Base-by-base conservation (phyloP, 2,113 vertebrate genomes). In the Catharus bicknelli region DNA sequence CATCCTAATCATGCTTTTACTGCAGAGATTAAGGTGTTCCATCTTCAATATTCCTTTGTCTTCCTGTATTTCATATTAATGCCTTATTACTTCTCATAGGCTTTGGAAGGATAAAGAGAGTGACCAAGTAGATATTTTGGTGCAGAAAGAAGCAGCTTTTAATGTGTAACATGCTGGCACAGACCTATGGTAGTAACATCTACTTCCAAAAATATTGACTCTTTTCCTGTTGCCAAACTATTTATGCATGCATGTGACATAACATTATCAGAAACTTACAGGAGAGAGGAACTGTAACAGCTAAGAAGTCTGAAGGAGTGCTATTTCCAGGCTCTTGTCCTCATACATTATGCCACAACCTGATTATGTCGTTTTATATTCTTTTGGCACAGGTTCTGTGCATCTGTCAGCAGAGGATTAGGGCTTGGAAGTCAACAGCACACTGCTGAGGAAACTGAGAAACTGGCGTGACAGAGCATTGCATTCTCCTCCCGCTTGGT, bases 211-310 rank as follows among this genome's bases (percentile, higher is more conserved):
- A 92, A 64, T 32, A 12, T 5, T 68, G 29, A 5, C 11, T 38
- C n/a, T 88, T 67, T 59, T 85, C 43, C 25, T 45, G 3, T 50
- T 58, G 57, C 29, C 75, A 75, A 67, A 88, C 2, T 45, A 55
- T 43, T 80, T 40, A 48, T 43, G 21, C 9, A 51, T 21, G 20
- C 34, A 72, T 0, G 0, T 32, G 51, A 26, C 15, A 45, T 13
- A 63, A 63, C 9, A 1, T 75, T 72, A 47, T 68, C 11, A 47
- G 23, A 83, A 90, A 73, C 7, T 59, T 68, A 64, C 3, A 34
- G 18, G 19, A 79, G 15, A 74, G 30, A 61, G 66, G 25, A 82
- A 83, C 17, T 40, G 9, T 7, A 74, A 43, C 26, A 63, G 16
- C 36, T 43, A 16, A 83, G 47, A 69, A 69, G 53, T 19, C 26